A percentile compares a stretch with the other conserved stretches of the same genome.
Conservation (phyloP, 2,113 vertebrate genomes). For the Dryoscopus gambensis region DNA sequence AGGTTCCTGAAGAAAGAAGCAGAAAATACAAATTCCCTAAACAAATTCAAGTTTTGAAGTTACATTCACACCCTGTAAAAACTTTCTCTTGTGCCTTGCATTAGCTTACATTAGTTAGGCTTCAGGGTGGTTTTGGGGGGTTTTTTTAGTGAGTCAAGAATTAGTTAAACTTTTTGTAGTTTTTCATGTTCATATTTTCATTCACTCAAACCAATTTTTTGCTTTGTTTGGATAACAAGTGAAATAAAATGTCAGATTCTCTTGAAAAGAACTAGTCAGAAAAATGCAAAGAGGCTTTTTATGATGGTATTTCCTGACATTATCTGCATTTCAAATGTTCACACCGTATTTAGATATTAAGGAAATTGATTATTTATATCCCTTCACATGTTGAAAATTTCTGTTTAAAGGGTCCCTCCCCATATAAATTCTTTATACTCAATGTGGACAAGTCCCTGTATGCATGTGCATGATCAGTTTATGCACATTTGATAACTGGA, state of each 20-base stretch:
- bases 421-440: neutral
- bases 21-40: slow-evolving; percentile 74
- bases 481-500: neutral
- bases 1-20: slow-evolving; percentile 71
- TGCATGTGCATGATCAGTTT: neutral
- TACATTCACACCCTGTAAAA: neutral
- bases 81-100: neutral
- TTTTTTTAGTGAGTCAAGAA: neutral
- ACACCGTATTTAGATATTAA: neutral
- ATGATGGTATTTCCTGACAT: neutral
- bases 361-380: neutral
- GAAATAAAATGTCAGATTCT: neutral
- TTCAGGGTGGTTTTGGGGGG: accelerated
- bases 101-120: neutral
- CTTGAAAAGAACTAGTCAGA: neutral
- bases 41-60: slow-evolving; percentile 55
- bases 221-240: neutral
- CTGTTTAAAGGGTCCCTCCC: neutral
- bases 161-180: neutral
- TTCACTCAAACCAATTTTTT: neutral
- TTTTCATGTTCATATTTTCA: neutral
- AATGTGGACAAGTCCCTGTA: neutral
- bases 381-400: neutral
- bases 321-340: neutral
- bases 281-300: neutral